A percentile compares a stretch with the other conserved stretches of the same genome.
Conservation (phyloP, 2,797 vertebrate genomes). For the Halcyon chelicuti region DNA sequence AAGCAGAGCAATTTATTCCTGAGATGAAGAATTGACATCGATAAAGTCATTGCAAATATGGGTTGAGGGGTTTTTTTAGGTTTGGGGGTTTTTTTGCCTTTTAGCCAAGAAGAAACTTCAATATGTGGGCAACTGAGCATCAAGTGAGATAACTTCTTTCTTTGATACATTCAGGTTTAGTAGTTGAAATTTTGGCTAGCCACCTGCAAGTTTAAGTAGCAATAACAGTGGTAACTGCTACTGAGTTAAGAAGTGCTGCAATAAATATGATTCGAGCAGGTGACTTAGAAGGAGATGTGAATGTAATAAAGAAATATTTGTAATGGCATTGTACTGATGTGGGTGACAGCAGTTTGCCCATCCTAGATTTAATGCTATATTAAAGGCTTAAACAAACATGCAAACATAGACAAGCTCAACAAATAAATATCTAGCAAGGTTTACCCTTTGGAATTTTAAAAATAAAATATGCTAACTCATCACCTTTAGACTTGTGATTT, state of each 20-base stretch:
- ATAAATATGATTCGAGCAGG: neutral
- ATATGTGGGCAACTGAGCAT: neutral
- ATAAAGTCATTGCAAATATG: neutral
- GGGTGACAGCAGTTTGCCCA: neutral
- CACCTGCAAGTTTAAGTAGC: neutral
- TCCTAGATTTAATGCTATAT: neutral
- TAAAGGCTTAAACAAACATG: neutral
- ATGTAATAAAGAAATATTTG: neutral
- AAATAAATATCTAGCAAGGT: neutral
- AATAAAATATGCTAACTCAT: neutral
- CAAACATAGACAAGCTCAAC: neutral
- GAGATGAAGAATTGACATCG: too few relatives aligned
- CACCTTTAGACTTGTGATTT: neutral
- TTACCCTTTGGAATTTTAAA: neutral
- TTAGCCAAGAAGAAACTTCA: neutral
- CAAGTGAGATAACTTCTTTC: neutral
- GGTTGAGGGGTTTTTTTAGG: neutral
- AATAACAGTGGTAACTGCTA: neutral
- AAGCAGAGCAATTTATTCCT: neutral
- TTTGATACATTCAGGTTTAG: neutral
- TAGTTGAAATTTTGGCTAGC: neutral
- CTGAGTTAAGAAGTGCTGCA: neutral
- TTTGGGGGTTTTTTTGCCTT: neutral
- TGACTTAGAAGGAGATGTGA: neutral
- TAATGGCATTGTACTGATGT: neutral